Evolutionary conservation across 2,113 vertebrate species (phyloP).

Genomic region (Erythrolamprus reginae): DNA sequence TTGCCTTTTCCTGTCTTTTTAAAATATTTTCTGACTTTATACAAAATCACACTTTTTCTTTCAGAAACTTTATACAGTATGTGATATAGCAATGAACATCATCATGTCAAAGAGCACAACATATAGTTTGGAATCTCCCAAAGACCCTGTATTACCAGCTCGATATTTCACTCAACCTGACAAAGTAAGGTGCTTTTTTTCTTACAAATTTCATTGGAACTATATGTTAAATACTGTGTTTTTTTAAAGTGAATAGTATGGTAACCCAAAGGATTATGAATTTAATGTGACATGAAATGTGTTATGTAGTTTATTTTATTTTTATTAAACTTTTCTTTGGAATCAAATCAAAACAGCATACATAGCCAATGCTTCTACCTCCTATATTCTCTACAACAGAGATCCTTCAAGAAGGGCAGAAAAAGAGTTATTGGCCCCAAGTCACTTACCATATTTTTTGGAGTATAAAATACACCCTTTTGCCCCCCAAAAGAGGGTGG

Average conservation of each 20-base stretch:
- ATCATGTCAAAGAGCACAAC: conserved; percentile 98
- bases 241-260: not conserved
- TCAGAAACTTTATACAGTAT: conserved; percentile 97
- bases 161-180: conserved; percentile 96
- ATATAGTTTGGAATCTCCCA: conserved; percentile 97
- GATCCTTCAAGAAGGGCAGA: not conserved
- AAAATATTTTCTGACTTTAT: not conserved
- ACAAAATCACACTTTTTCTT: not conserved
- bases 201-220: not conserved
- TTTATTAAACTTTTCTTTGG: not conserved
- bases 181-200: conserved; percentile 74
- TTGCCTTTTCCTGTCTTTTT: not conserved
- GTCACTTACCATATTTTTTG: no score
- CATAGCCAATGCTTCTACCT: not conserved
- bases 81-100: conserved; percentile 98
- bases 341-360: not conserved
- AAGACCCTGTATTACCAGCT: conserved; percentile 93
- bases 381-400: not conserved
- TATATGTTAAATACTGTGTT: not conserved
- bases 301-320: not conserved
- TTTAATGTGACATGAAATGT: not conserved
- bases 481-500: no score
- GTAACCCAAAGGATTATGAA: not conserved
- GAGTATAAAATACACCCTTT: no score
- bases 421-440: not conserved